Evolutionary conservation across 2,113 vertebrate species (phyloP), one percentile per base, ranked within the genome.

Genomic region (Petrocephalus zakoni): DNA sequence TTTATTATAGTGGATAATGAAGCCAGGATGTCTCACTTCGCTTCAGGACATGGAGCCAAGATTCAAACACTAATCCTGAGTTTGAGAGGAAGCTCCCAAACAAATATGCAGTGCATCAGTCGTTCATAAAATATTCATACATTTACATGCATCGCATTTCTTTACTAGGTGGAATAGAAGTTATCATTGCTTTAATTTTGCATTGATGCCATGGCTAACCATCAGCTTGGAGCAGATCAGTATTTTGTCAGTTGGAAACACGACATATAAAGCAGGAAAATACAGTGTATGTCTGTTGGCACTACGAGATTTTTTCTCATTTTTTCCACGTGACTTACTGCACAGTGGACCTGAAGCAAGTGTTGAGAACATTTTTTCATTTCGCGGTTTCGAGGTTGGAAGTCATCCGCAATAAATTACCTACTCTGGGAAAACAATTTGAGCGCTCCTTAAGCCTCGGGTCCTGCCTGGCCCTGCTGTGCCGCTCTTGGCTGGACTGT

Each of bases 341-440:
- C 52, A 22, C 52, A 51, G 29, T 58, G 55, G 25, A 37, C 29
- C 53, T 42, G 46, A 58, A 37, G n/a, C 49, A 17, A 61, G 55
- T 58, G 55, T 21, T 58, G 5, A 22, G 42, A 56, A 58, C 13
- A n/a, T 37, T 86, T 56, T 86, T 58, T 86, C 85, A 86, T 75
- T 75, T 25, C 13, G n/a, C n/a, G n/a, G n/a, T n/a, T n/a, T n/a
- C 15, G 49, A 52, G 61, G 61, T 61, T 87, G 46, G 52, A 88
- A 61, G 78, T 84, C 25, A 88, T 88, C 29, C 25, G 29, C 56
- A 13, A 42, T 85, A 61, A 58, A 85, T 88, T 53, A 47, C 55
- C 37, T 25, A 47, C 64, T 29, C 25, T 49, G 37, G 55, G 61
- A 78, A 64, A 55, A 29, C 81, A 61, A 64, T 88, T 46, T 85